A percentile compares a stretch with the other conserved stretches of the same genome.
Evolutionary conservation across 2,888 invertebrate species (phyloP).

Genomic region (Sphaerophoria rueppellii): DNA sequence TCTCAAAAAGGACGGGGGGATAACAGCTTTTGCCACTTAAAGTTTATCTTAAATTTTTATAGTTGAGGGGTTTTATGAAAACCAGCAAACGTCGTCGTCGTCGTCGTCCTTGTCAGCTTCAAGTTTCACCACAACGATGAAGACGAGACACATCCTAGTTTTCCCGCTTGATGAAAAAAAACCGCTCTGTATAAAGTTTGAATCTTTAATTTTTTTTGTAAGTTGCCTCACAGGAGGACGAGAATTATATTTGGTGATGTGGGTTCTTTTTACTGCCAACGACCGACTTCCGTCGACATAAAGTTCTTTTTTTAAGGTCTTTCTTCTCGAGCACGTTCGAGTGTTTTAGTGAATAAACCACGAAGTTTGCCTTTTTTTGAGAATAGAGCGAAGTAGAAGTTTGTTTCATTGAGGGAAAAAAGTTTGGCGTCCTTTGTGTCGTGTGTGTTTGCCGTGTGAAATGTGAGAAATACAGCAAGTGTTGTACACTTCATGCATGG

Average conservation of each 20-base stretch:
- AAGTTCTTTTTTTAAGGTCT: background rate
- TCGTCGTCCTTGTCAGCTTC: conserved; percentile 13
- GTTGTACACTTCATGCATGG: conserved; percentile 32
- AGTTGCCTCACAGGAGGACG: background rate
- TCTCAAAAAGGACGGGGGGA: background rate
- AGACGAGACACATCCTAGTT: background rate
- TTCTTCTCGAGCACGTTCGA: background rate
- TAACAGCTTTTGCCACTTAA: conserved; percentile 27
- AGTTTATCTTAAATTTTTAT: conserved; percentile 57
- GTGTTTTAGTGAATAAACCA: conserved; percentile 61
- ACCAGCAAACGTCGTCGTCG: conserved; percentile 19
- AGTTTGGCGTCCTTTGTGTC: conserved; percentile 23
- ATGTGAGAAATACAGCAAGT: conserved; percentile 62
- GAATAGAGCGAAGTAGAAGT: background rate
- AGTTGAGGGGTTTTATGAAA: conserved; percentile 42
- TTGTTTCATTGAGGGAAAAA: background rate
- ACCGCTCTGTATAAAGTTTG: conserved; percentile 9
- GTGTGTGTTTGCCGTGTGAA: conserved; percentile 30
- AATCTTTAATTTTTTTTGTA: background rate
- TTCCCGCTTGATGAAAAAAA: background rate
- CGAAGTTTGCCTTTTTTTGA: conserved; percentile 62
- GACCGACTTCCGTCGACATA: conserved; percentile 4
- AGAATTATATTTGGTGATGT: conserved; percentile 14
- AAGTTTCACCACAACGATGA: conserved; percentile 7
- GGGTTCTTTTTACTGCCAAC: conserved; percentile 24